Evolutionary conservation across 1,140 invertebrate species (phyloP).

Genomic region (Popillia japonica): DNA sequence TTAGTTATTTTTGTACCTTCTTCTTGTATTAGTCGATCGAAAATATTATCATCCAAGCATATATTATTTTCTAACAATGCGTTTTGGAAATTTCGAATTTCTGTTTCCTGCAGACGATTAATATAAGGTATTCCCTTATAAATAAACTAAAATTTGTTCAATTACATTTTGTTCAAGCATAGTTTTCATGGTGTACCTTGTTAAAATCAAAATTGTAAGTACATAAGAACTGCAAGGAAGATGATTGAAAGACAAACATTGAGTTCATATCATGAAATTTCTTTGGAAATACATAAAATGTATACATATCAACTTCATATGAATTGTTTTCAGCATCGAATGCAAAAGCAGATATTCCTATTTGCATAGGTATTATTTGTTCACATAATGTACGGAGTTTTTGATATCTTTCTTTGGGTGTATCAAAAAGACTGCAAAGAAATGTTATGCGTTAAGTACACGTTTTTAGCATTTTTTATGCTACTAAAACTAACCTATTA

Average conservation of each 20-base stretch:
- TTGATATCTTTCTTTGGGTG: slow-evolving; percentile 68
- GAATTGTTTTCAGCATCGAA: slow-evolving; percentile 64
- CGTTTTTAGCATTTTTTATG: slow-evolving; percentile 6
- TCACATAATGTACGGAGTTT: slow-evolving; percentile 67
- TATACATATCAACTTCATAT: slow-evolving; percentile 70
- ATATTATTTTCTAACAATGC: slow-evolving; percentile 21
- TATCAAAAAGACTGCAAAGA: slow-evolving; percentile 75
- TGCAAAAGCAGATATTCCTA: slow-evolving; percentile 70
- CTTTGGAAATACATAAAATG: slow-evolving; percentile 74
- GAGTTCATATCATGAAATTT: slow-evolving; percentile 67
- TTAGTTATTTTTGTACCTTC: slow-evolving; percentile 54
- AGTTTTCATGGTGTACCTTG: slow-evolving; percentile 66
- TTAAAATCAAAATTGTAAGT: slow-evolving; percentile 77
- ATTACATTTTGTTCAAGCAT: slow-evolving; percentile 20
- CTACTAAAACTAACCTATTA: slow-evolving; percentile 49
- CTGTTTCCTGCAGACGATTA: slow-evolving; percentile 65
- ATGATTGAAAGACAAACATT: slow-evolving; percentile 69
- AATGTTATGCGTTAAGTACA: slow-evolving; percentile 42
- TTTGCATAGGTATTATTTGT: slow-evolving; percentile 69
- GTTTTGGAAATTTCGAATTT: slow-evolving; percentile 62
- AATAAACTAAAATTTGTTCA: slow-evolving; percentile 66
- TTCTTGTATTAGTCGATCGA: slow-evolving; percentile 48
- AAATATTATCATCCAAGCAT: slow-evolving; percentile 31
- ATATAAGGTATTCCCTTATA: slow-evolving; percentile 74
- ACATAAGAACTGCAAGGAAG: slow-evolving; percentile 71